Percentiles rank a stretch among this genome's conserved stretches.
Evolutionary conservation across 2,113 vertebrate genomes (phyloP).

Genomic region (Gallinago jamesoni): DNA sequence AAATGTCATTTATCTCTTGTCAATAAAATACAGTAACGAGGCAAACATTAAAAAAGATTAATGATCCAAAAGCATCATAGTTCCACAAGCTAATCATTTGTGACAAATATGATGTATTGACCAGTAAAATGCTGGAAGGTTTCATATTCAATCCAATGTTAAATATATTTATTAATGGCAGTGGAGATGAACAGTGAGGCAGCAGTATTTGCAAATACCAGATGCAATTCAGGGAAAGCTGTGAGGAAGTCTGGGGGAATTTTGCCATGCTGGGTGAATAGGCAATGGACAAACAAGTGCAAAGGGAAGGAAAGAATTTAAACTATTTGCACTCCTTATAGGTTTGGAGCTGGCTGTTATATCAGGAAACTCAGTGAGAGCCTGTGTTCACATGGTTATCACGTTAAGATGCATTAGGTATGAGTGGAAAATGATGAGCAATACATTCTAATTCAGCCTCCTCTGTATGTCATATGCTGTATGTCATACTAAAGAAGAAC

Average conservation of each 20-base stretch:
- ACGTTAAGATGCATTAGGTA: neutral
- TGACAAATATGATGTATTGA: constrained; percentile 29
- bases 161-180: neutral
- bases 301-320: neutral
- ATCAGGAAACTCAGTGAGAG: neutral
- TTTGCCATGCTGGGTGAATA: neutral
- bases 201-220: neutral
- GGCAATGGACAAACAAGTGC: neutral
- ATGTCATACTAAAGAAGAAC: neutral
- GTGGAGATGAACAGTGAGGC: neutral
- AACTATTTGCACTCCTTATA: neutral
- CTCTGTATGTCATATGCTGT: constrained; percentile 10
- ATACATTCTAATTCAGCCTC: neutral
- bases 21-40: constrained; percentile 30
- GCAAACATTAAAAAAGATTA: constrained; percentile 31
- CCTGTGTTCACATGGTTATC: neutral
- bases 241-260: neutral
- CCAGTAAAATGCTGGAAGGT: constrained; percentile 18
- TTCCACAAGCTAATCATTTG: constrained; percentile 7
- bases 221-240: neutral
- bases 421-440: neutral
- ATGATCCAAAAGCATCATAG: neutral
- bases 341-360: neutral
- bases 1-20: neutral
- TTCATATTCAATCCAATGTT: neutral